These are phyloP conservation scores for Notamacropus eugenii DNA, from an alignment of 2,797 vertebrate genomes.

Conservation along the genomic window DNA sequence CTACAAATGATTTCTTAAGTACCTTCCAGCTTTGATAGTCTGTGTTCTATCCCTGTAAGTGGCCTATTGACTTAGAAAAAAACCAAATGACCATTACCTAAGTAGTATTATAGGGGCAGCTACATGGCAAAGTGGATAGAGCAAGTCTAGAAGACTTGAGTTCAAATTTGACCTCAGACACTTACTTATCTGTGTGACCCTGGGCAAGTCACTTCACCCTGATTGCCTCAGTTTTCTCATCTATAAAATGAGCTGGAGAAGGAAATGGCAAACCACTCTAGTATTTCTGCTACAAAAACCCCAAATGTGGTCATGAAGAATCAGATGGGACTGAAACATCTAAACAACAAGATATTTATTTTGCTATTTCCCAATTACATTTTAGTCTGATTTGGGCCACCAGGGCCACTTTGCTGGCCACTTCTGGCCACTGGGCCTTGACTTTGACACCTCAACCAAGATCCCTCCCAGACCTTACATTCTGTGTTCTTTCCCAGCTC, in stretches of 20 bases:
- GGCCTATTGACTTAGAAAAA: neutral
- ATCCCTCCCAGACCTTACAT: neutral
- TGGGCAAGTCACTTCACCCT: too few species aligned
- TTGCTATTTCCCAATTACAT: neutral
- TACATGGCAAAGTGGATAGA: accelerated
- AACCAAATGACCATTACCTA: neutral
- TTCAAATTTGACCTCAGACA: neutral
- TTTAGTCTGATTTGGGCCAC: neutral
- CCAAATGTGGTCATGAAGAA: neutral
- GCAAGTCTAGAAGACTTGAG: neutral
- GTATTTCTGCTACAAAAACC: neutral
- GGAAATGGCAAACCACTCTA: neutral
- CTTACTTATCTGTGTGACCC: neutral
- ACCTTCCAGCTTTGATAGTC: neutral
- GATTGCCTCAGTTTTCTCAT: neutral
- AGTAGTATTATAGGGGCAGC: neutral
- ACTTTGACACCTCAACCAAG: neutral
- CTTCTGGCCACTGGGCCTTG: neutral
- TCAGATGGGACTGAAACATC: accelerated
- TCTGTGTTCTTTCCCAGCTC: neutral
- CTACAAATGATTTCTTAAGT: neutral
- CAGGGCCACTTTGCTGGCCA: neutral
- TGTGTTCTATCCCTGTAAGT: neutral
- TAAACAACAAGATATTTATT: neutral
- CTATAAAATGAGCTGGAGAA: neutral